Base-by-base conservation (phyloP, 53 echinoderm and acorn worm species). In the Echinarachnius parma region DNA sequence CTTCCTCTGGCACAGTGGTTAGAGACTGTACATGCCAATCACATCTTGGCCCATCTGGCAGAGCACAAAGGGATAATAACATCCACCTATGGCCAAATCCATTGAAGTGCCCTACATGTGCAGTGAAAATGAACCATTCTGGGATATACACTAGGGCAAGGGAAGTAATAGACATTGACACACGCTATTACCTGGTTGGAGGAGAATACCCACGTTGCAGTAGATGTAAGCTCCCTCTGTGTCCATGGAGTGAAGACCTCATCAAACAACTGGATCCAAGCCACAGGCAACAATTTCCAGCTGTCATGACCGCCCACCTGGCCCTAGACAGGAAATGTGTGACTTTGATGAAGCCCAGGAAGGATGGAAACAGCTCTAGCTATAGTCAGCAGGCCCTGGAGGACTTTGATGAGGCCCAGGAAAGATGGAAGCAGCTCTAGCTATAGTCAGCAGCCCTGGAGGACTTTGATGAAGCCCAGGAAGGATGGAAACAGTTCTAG, bases 291-390 rank as follows among this genome's bases (percentile, higher is more conserved):
- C 42, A 18, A 44, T 83, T 83, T 62, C 72, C 84, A 24, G 62
- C 70, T 0, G 42, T 78, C 10, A 7, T 79, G 5, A 84, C 69
- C 1, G 21, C 34, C 10, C 19, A 26, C 1, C 72, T 84, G 10
- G 84, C 71, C 31, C 61, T 78, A 13, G 84, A 84, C 78, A 84
- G 46, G 34, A 78, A 71, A 47, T 71, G 77, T 36, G 39, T 71
- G 1, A 59, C 78, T 1, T 72, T 78, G 5, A 78, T 84, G 84
- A 84, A 84, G 55, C 78, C 84, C 3, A 0, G 78, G 15, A 78
- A 61, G 0, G 61, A 34, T 57, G 74, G 84, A 1, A 84, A 84
- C 46, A 84, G 72, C 48, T 49, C 78, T 34, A 78, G 74, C 63
- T 84, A 78, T 27, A 60, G 54, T 7, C 61, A 63, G 27, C 27